Percentiles rank a stretch among this genome's conserved stretches.
Evolutionary conservation across 92 coral and sea anemone genomes (phyloP).

Genomic region (Plumapathes pennacea): DNA sequence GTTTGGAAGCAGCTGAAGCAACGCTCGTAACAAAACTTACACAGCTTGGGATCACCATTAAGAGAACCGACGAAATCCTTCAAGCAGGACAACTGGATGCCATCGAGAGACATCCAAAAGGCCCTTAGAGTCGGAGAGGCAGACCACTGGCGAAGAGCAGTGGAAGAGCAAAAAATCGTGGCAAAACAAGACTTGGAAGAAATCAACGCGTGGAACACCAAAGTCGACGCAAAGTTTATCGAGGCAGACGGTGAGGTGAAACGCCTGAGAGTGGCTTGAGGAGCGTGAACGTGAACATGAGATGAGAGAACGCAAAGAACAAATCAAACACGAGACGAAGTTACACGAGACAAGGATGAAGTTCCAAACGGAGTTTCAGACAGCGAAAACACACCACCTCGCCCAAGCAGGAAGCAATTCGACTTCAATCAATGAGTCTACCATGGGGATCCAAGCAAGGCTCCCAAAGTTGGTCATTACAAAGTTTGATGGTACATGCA

Average conservation of each 20-base stretch:
- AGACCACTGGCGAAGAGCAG: slow-evolving; percentile 3
- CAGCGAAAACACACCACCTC: slow-evolving; percentile 1
- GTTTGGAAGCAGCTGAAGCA: too few relatives aligned
- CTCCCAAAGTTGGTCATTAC: slow-evolving; percentile 25
- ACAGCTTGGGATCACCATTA: too few relatives aligned
- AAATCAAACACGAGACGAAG: slow-evolving; percentile 32
- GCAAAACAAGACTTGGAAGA: slow-evolving; percentile 9
- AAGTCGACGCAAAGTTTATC: slow-evolving; percentile 8
- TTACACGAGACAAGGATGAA: slow-evolving; percentile 41
- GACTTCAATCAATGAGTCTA: background rate
- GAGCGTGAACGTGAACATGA: background rate
- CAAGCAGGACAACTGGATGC: too few relatives aligned
- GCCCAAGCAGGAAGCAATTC: background rate
- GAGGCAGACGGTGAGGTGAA: slow-evolving; percentile 19
- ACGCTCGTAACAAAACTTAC: too few relatives aligned
- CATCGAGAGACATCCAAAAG: too few relatives aligned
- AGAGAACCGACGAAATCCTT: too few relatives aligned
- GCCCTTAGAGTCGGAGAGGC: slow-evolving; percentile 16
- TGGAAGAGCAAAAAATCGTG: slow-evolving; percentile 30
- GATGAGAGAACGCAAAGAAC: too few relatives aligned
- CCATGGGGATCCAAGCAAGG: slow-evolving; percentile 13
- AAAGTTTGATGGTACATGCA: slow-evolving; percentile 21
- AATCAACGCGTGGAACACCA: background rate
- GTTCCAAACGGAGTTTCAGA: slow-evolving; percentile 23
- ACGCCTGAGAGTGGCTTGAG: background rate